Conservation (phyloP, 2,113 vertebrate genomes). For the Dolichotis patagonum region DNA sequence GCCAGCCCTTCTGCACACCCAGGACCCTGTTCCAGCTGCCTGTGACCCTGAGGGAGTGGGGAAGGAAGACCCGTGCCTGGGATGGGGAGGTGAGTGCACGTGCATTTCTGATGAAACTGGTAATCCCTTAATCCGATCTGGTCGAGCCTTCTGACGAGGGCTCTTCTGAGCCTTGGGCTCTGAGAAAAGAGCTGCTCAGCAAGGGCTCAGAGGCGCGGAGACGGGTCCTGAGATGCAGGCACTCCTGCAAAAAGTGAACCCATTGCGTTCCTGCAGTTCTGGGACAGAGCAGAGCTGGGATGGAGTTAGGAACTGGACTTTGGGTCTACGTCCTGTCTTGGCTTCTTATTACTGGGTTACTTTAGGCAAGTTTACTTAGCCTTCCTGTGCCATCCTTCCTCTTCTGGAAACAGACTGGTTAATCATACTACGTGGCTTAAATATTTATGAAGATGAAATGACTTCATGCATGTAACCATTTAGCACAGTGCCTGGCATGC, state of each 20-base stretch:
- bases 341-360: conserved; percentile 30
- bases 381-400: conserved; percentile 44
- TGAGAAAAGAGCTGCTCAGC: not conserved
- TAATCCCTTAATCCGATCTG: conserved; percentile 90
- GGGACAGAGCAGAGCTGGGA: not conserved
- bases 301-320: not conserved
- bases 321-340: not conserved
- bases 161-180: conserved; percentile 49
- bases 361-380: conserved; percentile 47
- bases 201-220: not conserved
- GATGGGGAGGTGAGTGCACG: not conserved
- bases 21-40: not conserved
- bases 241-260: not conserved
- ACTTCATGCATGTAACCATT: not conserved
- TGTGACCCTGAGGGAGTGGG: not conserved
- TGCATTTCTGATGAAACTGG: conserved; percentile 74
- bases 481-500: not conserved
- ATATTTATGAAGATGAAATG: conserved; percentile 1
- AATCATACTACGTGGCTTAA: not conserved
- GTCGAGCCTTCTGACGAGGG: conserved; percentile 61
- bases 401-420: conserved; percentile 42
- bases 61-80: not conserved
- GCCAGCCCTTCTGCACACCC: not conserved
- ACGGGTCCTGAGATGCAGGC: not conserved
- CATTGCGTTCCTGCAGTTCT: not conserved